phyloP scores from a whole-genome alignment of 2,113 vertebrate genomes.

The Leiothrix lutea region DNA sequence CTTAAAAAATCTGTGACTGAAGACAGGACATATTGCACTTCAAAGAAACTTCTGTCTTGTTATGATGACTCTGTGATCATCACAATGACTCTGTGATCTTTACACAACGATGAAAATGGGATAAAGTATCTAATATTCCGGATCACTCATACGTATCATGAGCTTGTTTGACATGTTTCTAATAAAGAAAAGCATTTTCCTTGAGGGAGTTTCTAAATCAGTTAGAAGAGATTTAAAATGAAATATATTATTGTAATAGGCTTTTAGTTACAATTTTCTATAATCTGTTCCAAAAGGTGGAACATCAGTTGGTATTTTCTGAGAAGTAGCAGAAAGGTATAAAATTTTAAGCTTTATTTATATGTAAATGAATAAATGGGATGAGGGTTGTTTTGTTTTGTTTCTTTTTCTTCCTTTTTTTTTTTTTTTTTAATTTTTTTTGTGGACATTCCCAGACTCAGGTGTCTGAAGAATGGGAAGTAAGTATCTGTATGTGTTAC shows the following conservation, averaged over 20 bases:
- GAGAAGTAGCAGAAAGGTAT: background rate
- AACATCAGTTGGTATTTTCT: background rate
- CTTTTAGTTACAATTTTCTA: background rate
- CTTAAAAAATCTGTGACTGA: background rate
- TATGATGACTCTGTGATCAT: background rate
- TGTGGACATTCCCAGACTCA: background rate
- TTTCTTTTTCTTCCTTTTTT: no score
- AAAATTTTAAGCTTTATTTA: background rate
- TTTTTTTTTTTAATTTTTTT: background rate
- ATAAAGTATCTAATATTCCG: background rate
- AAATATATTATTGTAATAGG: background rate
- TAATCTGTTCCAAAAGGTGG: background rate
- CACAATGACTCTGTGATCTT: background rate
- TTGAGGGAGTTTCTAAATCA: background rate
- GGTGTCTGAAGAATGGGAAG: background rate
- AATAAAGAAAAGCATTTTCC: background rate
- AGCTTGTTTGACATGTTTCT: background rate
- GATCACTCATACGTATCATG: background rate
- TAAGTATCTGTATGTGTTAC: background rate
- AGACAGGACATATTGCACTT: background rate
- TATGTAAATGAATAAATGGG: background rate
- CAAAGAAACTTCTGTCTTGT: background rate
- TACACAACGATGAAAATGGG: background rate
- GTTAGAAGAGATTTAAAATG: background rate
- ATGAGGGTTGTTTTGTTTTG: background rate